phyloP scores from a whole-genome alignment of 2,888 invertebrate genomes.

The Aethes cnicana region DNA sequence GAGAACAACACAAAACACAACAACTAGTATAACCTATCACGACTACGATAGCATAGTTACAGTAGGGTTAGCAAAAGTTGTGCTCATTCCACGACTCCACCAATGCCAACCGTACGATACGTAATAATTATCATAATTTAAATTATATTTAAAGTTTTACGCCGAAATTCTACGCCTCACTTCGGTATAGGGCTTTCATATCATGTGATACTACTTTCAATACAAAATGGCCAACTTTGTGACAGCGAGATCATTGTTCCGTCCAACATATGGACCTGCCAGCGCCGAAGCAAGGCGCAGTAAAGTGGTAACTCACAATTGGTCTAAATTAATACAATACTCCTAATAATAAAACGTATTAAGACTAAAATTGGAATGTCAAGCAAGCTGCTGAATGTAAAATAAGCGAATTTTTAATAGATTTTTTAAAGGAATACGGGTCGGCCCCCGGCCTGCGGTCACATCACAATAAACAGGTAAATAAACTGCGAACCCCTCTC shows the following conservation, averaged over 20 bases:
- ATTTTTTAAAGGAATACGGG: slow-evolving; percentile 42
- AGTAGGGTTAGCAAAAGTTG: slow-evolving; percentile 68
- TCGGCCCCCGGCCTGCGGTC: slow-evolving; percentile 53
- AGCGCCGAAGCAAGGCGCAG: slow-evolving; percentile 40
- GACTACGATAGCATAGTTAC: slow-evolving; percentile 49
- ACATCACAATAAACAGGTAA: slow-evolving; percentile 77
- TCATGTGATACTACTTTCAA: slow-evolving; percentile 15
- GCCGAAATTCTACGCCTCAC: slow-evolving; percentile 37
- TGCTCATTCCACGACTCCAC: slow-evolving; percentile 55
- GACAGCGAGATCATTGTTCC: not conserved
- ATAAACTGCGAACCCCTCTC: slow-evolving; percentile 61
- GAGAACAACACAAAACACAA: slow-evolving; percentile 75
- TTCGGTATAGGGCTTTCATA: slow-evolving; percentile 33
- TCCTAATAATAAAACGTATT: slow-evolving; percentile 67
- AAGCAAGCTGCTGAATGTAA: slow-evolving; percentile 65
- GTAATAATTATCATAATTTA: slow-evolving; percentile 51
- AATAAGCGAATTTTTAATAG: slow-evolving; percentile 49
- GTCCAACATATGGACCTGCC: not conserved
- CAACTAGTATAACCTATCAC: slow-evolving; percentile 71
- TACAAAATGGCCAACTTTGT: slow-evolving; percentile 10
- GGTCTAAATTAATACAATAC: slow-evolving; percentile 67
- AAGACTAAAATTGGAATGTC: slow-evolving; percentile 67
- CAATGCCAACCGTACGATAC: slow-evolving; percentile 47
- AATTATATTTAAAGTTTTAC: slow-evolving; percentile 43
- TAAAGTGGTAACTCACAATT: slow-evolving; percentile 66